Percentiles rank a stretch among this genome's conserved stretches.
phyloP scores from a whole-genome alignment of 2,888 invertebrate genomes.

The Eucera pruinosa region DNA sequence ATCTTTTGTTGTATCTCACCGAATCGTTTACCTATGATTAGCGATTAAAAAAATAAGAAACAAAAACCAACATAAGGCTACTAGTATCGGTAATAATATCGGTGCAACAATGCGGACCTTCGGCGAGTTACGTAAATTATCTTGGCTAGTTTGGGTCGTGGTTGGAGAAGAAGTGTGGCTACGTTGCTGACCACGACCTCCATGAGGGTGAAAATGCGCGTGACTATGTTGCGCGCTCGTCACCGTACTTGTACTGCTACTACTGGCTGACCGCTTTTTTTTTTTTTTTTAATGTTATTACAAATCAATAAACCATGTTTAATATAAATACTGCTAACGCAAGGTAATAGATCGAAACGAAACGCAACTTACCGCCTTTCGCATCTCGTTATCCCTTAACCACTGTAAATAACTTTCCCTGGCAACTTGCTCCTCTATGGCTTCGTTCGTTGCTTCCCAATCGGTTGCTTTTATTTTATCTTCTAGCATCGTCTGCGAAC shows the following conservation, averaged over 20 bases:
- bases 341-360: not conserved
- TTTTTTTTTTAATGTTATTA: too few relatives aligned
- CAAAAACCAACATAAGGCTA: not conserved
- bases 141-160: constrained; percentile 77
- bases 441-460: constrained; percentile 96
- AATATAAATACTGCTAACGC: not conserved
- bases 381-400: constrained; percentile 88
- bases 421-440: constrained; percentile 95
- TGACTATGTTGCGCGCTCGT: constrained; percentile 81
- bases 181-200: constrained; percentile 78
- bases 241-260: constrained; percentile 81
- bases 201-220: constrained; percentile 79
- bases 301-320: too few relatives aligned
- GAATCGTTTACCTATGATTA: constrained; percentile 74
- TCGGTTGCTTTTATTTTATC: constrained; percentile 95
- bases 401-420: constrained; percentile 94
- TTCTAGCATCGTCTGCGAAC: constrained; percentile 91
- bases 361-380: constrained; percentile 83
- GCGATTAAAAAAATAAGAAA: not conserved
- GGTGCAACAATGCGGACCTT: constrained; percentile 74
- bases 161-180: constrained; percentile 79
- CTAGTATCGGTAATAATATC: not conserved
- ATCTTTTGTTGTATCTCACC: constrained; percentile 77
- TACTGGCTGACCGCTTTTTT: constrained; percentile 79
- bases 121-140: constrained; percentile 79